phyloP scores from a whole-genome alignment of 2,113 vertebrate genomes.

The Malurus alboscapulatus region DNA sequence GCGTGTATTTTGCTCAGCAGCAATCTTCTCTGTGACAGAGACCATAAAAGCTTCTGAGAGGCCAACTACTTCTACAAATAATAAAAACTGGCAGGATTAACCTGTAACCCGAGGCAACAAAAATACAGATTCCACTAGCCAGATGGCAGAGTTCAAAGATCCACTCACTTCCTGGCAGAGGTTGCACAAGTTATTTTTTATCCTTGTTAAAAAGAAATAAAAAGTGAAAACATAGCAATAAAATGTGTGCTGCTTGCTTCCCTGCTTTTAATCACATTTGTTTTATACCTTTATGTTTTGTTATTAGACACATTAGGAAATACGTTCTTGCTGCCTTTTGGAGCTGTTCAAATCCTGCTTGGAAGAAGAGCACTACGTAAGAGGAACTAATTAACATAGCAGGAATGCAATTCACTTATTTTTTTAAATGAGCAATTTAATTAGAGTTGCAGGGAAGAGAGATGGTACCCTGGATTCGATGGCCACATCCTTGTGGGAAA shows the following conservation, averaged over 20 bases:
- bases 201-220: constrained; percentile 72
- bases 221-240: constrained; percentile 66
- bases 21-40: constrained; percentile 38
- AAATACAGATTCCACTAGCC: constrained; percentile 61
- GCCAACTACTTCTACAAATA: constrained; percentile 59
- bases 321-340: background rate
- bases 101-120: constrained; percentile 63
- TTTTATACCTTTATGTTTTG: constrained; percentile 36
- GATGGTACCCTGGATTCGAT: background rate
- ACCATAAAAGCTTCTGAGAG: constrained; percentile 38
- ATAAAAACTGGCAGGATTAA: constrained; percentile 64
- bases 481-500: background rate
- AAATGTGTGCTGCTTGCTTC: constrained; percentile 56
- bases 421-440: background rate
- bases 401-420: background rate
- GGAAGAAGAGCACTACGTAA: background rate
- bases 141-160: constrained; percentile 75
- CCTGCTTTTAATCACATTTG: constrained; percentile 62
- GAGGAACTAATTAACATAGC: constrained; percentile 4
- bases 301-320: constrained; percentile 11
- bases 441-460: background rate
- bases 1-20: constrained; percentile 8
- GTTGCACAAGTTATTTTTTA: constrained; percentile 71
- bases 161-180: constrained; percentile 59
- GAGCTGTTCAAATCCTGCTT: background rate